Evolutionary conservation across 2,113 vertebrate genomes (phyloP).

Genomic region (Sturnira hondurensis): DNA sequence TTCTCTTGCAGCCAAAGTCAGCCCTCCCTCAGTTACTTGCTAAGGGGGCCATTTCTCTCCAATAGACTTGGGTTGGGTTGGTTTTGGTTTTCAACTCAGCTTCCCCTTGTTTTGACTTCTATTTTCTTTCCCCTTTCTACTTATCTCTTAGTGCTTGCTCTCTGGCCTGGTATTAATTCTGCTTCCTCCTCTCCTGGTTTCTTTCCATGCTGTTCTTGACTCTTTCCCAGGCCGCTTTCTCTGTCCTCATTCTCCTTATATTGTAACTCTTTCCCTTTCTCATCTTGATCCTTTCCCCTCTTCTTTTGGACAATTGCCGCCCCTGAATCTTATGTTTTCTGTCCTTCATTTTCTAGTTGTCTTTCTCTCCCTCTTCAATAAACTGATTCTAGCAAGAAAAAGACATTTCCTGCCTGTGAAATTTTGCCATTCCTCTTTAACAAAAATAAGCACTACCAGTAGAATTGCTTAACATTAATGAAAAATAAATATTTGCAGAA

Average conservation of each 20-base stretch:
- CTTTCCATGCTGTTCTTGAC: neutral
- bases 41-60: neutral
- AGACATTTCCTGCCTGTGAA: slow-evolving; percentile 26
- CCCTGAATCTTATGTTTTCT: neutral
- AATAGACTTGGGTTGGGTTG: no score
- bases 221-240: neutral
- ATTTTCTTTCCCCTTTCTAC: neutral
- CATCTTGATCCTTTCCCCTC: neutral
- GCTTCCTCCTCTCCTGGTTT: neutral
- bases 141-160: neutral
- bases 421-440: slow-evolving; percentile 38
- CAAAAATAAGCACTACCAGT: slow-evolving; percentile 40
- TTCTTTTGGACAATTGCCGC: neutral
- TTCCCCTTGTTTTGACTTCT: neutral
- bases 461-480: slow-evolving; percentile 37
- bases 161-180: neutral
- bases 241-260: neutral
- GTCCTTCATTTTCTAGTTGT: neutral
- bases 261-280: neutral
- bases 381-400: neutral
- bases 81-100: neutral
- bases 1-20: neutral
- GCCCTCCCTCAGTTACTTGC: neutral
- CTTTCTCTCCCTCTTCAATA: slow-evolving; percentile 29
- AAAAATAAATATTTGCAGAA: slow-evolving; percentile 62